Conservation (phyloP, 2,888 invertebrate species). For the Chrysolina oricalcia region DNA sequence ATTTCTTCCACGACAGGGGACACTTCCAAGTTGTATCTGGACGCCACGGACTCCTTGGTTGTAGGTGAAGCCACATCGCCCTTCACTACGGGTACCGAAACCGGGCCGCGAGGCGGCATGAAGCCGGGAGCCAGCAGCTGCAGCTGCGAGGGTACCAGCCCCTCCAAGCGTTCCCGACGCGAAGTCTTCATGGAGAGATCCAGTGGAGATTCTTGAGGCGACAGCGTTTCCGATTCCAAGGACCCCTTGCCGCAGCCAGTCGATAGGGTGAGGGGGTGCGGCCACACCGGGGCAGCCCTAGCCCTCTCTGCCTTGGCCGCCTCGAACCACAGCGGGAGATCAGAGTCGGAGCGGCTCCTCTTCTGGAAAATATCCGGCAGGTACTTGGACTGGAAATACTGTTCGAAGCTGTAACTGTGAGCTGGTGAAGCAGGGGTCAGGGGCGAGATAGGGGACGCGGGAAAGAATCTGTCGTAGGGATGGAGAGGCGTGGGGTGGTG, state of each 20-base stretch:
- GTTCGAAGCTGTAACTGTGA: slow-evolving; percentile 77
- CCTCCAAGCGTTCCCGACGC: slow-evolving; percentile 66
- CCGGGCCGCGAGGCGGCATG: slow-evolving; percentile 74
- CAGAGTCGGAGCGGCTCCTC: slow-evolving; percentile 80
- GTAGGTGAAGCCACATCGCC: slow-evolving; percentile 87
- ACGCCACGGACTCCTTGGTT: slow-evolving; percentile 84
- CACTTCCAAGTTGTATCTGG: slow-evolving; percentile 83
- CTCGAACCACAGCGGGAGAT: slow-evolving; percentile 76
- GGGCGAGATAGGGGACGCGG: slow-evolving; percentile 76
- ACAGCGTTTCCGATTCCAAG: slow-evolving; percentile 73
- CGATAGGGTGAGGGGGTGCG: slow-evolving; percentile 66
- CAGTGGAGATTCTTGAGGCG: slow-evolving; percentile 87
- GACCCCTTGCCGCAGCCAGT: slow-evolving; percentile 71
- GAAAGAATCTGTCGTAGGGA: slow-evolving; percentile 73
- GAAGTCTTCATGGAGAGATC: slow-evolving; percentile 86
- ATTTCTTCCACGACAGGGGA: slow-evolving; percentile 86
- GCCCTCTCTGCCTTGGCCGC: slow-evolving; percentile 70
- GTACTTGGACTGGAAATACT: slow-evolving; percentile 78
- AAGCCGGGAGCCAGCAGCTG: slow-evolving; percentile 75
- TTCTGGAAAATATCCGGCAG: slow-evolving; percentile 77
- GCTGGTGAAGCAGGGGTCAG: slow-evolving; percentile 74
- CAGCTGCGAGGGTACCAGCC: slow-evolving; percentile 67
- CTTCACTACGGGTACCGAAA: slow-evolving; percentile 83
- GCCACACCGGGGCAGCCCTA: slow-evolving; percentile 66
- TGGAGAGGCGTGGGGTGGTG: slow-evolving; percentile 68